These are phyloP conservation scores for Sporophila hypoxantha DNA, from an alignment of 2,113 vertebrate genomes.

Conservation along the genomic window DNA sequence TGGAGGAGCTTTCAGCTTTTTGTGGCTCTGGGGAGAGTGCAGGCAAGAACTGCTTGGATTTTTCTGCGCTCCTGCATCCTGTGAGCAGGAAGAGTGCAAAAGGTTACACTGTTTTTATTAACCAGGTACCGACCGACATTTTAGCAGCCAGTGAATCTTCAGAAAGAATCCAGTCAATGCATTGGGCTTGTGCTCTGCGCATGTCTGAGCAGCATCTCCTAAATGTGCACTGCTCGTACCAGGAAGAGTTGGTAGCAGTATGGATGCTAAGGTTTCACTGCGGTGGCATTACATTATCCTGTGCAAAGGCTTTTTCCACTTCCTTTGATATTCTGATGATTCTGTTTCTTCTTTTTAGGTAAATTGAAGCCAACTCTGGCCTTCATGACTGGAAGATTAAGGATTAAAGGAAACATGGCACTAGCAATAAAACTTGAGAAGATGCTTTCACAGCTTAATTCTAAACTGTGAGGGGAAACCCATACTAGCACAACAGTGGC, in stretches of 20 bases:
- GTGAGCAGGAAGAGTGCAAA: background rate
- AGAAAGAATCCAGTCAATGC: background rate
- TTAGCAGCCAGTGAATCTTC: background rate
- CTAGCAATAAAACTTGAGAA: conserved; percentile 92
- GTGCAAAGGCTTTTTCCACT: background rate
- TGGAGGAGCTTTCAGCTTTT: background rate
- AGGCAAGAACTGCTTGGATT: background rate
- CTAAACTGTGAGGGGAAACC: conserved; percentile 70
- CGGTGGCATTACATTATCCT: background rate
- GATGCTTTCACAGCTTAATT: conserved; percentile 80
- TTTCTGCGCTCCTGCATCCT: background rate
- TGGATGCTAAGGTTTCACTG: background rate
- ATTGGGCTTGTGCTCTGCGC: background rate
- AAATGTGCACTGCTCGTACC: background rate
- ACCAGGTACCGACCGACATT: no score
- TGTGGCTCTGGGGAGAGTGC: no score
- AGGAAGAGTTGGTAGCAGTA: background rate
- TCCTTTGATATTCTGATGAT: background rate
- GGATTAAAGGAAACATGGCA: conserved; percentile 82
- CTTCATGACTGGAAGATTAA: conserved; percentile 91
- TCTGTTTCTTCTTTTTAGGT: conserved; percentile 69
- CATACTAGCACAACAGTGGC: background rate
- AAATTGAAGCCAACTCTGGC: conserved; percentile 91
- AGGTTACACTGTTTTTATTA: background rate
- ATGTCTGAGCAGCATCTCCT: background rate